Evolutionary conservation across 2,797 vertebrate genomes (phyloP), one percentile per base, ranked within the genome.

Genomic region (Platyrinchus mystaceus): DNA sequence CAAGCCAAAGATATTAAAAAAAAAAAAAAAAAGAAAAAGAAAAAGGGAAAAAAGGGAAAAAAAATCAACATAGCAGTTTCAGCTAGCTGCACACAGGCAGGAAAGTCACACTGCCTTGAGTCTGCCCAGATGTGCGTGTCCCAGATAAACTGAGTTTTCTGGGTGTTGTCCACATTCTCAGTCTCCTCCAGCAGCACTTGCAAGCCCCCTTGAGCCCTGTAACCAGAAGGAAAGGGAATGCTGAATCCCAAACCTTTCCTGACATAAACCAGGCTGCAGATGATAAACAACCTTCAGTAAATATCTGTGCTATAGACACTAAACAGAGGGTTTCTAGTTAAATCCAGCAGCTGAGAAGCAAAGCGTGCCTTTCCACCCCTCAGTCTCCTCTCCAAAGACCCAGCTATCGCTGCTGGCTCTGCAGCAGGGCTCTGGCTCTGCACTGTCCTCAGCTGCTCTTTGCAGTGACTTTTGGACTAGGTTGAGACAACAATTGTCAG

Each of bases 141-240:
- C 43, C 70, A 82, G 74, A n/a, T 91, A 55, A 67, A 41, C 1
- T 1, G 16, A 15, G 47, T 44, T 83, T 87, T 49, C 44, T 79
- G 76, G 87, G 43, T 30, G 34, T 52, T 47, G 30, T 43, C 53
- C 14, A 1, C 49, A 52, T 15, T 34, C 37, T 87, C 50, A 10
- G 41, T 4, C 75, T 47, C 3, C n/a, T 76, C 59, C 67, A 30
- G 63, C 47, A 71, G 80, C 56, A 7, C 36, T 44, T 7, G 0
- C 4, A 11, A 89, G 22, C 11, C 19, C n/a, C 64, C 14, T 14
- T 7, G 36, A 68, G 82, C 14, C 49, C 37, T 0, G 0, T 14
- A 52, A 71, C 49, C 92, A 91, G 83, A 67, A 83, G 34, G 66
- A 49, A 90, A 92, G 80, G 44, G 64, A 89, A 32, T 0, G 0